A percentile compares a stretch with the other conserved stretches of the same genome.
Conservation (phyloP, 2,113 vertebrate genomes). For the Panthera leo region DNA sequence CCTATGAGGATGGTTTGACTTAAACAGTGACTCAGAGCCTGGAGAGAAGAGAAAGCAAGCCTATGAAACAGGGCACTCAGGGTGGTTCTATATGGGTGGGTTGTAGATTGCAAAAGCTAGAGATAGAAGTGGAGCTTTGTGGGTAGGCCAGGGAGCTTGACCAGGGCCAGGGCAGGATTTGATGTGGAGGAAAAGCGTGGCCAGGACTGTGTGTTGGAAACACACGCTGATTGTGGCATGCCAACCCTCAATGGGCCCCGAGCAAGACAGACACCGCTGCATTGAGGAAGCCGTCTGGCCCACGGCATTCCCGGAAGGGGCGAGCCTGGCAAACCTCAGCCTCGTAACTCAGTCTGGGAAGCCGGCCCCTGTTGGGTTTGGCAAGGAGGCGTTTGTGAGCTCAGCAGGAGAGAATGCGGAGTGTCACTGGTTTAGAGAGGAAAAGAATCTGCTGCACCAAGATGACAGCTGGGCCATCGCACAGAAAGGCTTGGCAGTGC, state of each 20-base stretch:
- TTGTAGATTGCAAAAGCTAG: background rate
- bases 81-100: background rate
- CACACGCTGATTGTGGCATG: background rate
- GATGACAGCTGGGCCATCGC: background rate
- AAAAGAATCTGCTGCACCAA: background rate
- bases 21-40: background rate
- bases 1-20: background rate
- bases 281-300: conserved; percentile 3
- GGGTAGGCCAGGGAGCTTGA: background rate
- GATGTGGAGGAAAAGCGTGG: rapidly evolving
- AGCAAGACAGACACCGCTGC: background rate
- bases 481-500: background rate
- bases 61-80: background rate
- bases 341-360: background rate
- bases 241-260: background rate
- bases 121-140: background rate
- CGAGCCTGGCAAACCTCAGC: background rate
- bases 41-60: background rate
- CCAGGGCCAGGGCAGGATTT: background rate
- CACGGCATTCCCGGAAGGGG: background rate
- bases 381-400: background rate
- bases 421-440: background rate
- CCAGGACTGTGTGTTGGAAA: background rate
- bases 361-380: background rate
- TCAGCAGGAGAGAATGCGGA: background rate